Evolutionary conservation across 2,888 invertebrate species (phyloP), one percentile per base, ranked within the genome.

Genomic region (Stramonita haemastoma): DNA sequence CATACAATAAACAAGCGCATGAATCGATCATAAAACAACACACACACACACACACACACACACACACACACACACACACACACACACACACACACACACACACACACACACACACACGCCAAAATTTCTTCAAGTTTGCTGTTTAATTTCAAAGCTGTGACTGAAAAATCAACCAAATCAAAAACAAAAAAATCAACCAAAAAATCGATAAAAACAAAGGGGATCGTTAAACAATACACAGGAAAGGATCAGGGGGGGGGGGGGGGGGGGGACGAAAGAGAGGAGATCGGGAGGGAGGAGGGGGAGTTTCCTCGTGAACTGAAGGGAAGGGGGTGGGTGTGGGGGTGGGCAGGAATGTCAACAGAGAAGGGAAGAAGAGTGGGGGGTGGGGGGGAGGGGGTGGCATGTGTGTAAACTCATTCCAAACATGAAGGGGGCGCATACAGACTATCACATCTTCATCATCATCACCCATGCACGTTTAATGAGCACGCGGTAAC

Each of bases 81-180:
- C 13, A 66, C 66, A 66, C 66, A 66, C 66, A 66, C 22, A 66
- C 15, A 66, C 11, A 66, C 13, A 70, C 70, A 70, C n/a, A 70
- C 0, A 86, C 86, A 86, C 86, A 86, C 86, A 86, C 86, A 86
- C 57, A 86, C 86, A 86, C 86, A 86, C 57, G 46, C 86, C 22
- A 73, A n/a, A 4, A 73, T n/a, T 13, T 26, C 26, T 73, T 73
- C 73, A n/a, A n/a, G 26, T 73, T 73, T 22, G 26, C n/a, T 22
- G 22, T 73, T 73, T 73, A 73, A 73, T 73, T 22, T n/a, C 73
- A 73, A 73, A 73, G 73, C 73, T 73, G 73, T 73, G 73, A 73
- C 73, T n/a, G n/a, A n/a, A 6, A n/a, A 26, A 19, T 70, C 6
- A 70, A 70, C 19, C 26, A 26, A 70, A 26, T 22, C 22, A 26